Evolutionary conservation across 2,888 invertebrate genomes (phyloP), one percentile per base, ranked within the genome.

Genomic region (Deilephila porcellus): DNA sequence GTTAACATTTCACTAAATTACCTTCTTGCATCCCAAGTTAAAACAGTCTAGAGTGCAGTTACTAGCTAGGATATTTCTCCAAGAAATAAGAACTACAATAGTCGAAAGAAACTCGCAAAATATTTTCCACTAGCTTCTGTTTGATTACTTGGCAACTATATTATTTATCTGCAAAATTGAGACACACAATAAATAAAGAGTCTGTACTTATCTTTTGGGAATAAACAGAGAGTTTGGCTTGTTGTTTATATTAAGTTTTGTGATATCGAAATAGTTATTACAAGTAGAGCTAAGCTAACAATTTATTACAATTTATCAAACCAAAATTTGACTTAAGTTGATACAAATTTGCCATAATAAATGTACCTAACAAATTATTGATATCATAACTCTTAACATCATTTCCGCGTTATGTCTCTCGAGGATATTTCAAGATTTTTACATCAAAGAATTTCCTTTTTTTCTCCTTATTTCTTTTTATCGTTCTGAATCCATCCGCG

Each of bases 351-450:
- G 19, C 17, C n/a, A 19, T 67, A 64, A 17, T 25, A 37, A 64
- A 72, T 11, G 29, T 37, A 25, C 53, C 14, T 56, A 37, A 62
- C 70, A 79, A 76, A 73, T 81, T 74, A 79, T 77, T 79, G 78
- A 80, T 76, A 75, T 81, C 79, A 76, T 83, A 83, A 83, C 78
- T 77, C 78, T 75, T 80, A 79, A 79, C 74, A 73, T 76, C 74
- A 78, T 77, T 78, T 76, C 78, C 71, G 59, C 72, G 72, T 73
- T 73, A 73, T 80, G 67, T 73, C 53, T 62, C 72, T 75, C 60
- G 34, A 63, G 74, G 76, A 75, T 72, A 74, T 75, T 75, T 80
- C 70, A 73, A 77, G 76, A 78, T 76, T 67, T 77, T 60, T 72
- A 73, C 76, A 77, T 80, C 76, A 76, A 81, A 80, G 76, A 73